These are phyloP conservation scores for Arnoldichthys spilopterus DNA, from an alignment of 2,797 vertebrate species.

Conservation along the genomic window DNA sequence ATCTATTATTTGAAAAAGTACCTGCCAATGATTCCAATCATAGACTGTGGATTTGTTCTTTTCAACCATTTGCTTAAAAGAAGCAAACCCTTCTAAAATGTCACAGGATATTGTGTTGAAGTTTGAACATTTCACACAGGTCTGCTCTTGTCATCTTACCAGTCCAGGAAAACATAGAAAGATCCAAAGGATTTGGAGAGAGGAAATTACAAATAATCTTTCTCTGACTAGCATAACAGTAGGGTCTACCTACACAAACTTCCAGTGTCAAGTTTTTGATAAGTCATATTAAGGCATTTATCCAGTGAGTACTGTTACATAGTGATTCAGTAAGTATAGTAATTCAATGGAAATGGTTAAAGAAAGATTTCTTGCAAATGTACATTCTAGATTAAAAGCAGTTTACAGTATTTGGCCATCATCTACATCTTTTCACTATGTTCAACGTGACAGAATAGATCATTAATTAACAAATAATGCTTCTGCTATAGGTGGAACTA, in stretches of 20 bases:
- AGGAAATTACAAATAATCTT: constrained; percentile 27
- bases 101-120: not conserved
- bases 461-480: not conserved
- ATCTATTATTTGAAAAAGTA: constrained; percentile 59
- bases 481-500: constrained; percentile 71
- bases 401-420: not conserved
- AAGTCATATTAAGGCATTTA: not conserved
- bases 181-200: constrained; percentile 11
- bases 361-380: not conserved
- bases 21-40: constrained; percentile 62
- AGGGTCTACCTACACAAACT: not conserved
- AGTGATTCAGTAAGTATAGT: constrained; percentile 4
- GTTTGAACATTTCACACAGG: not conserved
- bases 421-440: not conserved
- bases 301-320: constrained; percentile 29
- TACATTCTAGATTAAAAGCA: not conserved
- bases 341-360: constrained; percentile 4
- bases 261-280: constrained; percentile 11
- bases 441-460: not conserved
- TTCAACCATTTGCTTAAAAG: not conserved
- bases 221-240: constrained; percentile 9
- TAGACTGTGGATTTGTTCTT: not conserved
- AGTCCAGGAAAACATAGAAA: not conserved
- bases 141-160: not conserved
- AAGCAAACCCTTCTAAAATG: not conserved